A percentile compares a stretch with the other conserved stretches of the same genome.
Conservation (phyloP, 2,888 invertebrate genomes). For the Tuberolachnus salignus region DNA sequence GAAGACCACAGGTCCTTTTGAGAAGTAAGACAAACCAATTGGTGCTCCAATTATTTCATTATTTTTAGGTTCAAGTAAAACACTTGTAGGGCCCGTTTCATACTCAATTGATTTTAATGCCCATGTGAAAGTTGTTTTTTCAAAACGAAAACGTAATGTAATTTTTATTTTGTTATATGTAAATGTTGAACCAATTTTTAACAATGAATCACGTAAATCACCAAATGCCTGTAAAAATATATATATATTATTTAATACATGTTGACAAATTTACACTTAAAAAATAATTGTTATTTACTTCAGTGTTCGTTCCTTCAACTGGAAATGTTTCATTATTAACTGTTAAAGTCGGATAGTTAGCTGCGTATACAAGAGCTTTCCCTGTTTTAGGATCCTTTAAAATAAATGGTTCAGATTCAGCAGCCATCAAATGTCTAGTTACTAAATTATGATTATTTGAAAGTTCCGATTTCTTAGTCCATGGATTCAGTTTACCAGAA, state of each 20-base stretch:
- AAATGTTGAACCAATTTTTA: slow-evolving; percentile 32
- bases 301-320: not conserved
- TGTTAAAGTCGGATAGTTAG: slow-evolving; percentile 40
- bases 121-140: slow-evolving; percentile 29
- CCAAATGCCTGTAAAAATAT: slow-evolving; percentile 2
- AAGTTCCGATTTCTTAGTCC: slow-evolving; percentile 61
- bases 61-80: not conserved
- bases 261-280: not conserved
- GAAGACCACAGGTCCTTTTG: slow-evolving; percentile 42
- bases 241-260: not conserved
- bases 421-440: slow-evolving; percentile 42
- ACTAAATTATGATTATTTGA: slow-evolving; percentile 59
- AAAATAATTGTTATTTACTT: not conserved
- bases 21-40: slow-evolving; percentile 38
- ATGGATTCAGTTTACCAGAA: slow-evolving; percentile 68
- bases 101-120: slow-evolving; percentile 33
- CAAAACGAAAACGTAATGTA: slow-evolving; percentile 48
- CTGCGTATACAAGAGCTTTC: slow-evolving; percentile 53
- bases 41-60: slow-evolving; percentile 17
- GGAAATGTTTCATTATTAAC: not conserved
- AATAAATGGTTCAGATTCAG: slow-evolving; percentile 22
- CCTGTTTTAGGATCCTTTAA: slow-evolving; percentile 31
- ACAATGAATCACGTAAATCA: slow-evolving; percentile 15
- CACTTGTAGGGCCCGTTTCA: not conserved
- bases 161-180: not conserved